A percentile compares a stretch with the other conserved stretches of the same genome.
Evolutionary conservation across 1,140 invertebrate genomes (phyloP).

Genomic region (Papilio polyxenes): DNA sequence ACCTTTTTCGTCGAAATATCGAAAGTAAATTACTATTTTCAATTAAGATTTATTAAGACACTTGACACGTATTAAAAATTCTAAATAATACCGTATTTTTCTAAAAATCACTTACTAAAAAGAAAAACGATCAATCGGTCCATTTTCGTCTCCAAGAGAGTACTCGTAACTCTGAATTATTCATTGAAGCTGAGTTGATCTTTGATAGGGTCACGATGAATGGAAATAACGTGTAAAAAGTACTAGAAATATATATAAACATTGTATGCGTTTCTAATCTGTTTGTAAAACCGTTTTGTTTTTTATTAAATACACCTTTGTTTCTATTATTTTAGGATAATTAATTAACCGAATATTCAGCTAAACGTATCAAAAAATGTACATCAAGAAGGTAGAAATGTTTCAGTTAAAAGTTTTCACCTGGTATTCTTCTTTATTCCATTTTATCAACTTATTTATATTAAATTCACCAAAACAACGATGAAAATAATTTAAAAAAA

Average conservation of each 20-base stretch:
- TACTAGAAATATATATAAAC: not conserved
- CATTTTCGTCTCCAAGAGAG: not conserved
- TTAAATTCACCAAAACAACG: no score
- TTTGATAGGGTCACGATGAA: constrained; percentile 32
- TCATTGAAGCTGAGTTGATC: constrained; percentile 19
- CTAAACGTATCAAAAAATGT: no score
- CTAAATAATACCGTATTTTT: not conserved
- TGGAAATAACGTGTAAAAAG: constrained; percentile 27
- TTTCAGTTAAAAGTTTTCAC: no score
- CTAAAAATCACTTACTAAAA: constrained; percentile 12
- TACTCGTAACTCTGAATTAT: constrained; percentile 31
- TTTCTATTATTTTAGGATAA: no score
- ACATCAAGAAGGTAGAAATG: no score
- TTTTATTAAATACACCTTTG: not conserved
- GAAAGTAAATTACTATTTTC: not conserved
- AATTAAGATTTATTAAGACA: not conserved
- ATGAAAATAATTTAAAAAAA: no score
- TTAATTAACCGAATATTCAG: no score
- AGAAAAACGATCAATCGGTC: constrained; percentile 2
- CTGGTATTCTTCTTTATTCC: no score
- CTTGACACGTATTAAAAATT: not conserved
- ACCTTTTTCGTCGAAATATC: no score
- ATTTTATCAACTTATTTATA: no score
- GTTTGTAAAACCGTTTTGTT: not conserved
- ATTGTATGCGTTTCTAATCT: not conserved